A percentile compares a stretch with the other conserved stretches of the same genome.
phyloP scores from a whole-genome alignment of 2,797 vertebrate genomes.

The Loriculus beryllinus region DNA sequence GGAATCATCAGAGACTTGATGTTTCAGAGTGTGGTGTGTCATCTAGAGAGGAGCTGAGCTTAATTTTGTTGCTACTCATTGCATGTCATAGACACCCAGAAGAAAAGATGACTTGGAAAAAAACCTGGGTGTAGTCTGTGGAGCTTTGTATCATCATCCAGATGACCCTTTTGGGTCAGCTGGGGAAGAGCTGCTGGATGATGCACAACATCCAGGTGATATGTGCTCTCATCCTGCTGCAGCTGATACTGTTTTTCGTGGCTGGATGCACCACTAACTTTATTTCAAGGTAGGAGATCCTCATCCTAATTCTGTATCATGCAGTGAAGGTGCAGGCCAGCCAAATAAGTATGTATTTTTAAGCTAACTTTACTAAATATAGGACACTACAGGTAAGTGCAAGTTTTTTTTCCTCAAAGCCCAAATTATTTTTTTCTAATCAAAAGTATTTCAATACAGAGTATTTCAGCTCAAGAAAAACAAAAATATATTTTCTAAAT shows the following conservation, averaged over 20 bases:
- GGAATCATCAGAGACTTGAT: background rate
- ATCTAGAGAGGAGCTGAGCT: background rate
- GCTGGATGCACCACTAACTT: background rate
- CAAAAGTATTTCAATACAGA: background rate
- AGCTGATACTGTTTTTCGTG: background rate
- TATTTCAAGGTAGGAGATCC: background rate
- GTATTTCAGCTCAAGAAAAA: background rate
- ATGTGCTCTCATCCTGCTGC: background rate
- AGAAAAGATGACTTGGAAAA: background rate
- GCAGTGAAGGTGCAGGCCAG: background rate
- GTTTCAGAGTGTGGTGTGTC: background rate
- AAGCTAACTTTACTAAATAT: background rate
- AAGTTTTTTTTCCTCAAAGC: background rate
- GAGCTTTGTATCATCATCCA: background rate
- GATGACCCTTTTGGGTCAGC: accelerated
- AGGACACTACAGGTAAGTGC: background rate
- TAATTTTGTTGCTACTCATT: accelerated
- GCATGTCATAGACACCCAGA: background rate
- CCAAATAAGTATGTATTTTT: background rate
- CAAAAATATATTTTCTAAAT: background rate
- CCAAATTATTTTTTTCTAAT: background rate
- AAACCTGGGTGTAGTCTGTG: background rate
- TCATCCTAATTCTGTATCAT: background rate
- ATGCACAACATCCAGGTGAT: background rate
- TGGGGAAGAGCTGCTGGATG: background rate